Evolutionary conservation across 2,113 vertebrate species (phyloP).

Genomic region (Carettochelys insculpta): DNA sequence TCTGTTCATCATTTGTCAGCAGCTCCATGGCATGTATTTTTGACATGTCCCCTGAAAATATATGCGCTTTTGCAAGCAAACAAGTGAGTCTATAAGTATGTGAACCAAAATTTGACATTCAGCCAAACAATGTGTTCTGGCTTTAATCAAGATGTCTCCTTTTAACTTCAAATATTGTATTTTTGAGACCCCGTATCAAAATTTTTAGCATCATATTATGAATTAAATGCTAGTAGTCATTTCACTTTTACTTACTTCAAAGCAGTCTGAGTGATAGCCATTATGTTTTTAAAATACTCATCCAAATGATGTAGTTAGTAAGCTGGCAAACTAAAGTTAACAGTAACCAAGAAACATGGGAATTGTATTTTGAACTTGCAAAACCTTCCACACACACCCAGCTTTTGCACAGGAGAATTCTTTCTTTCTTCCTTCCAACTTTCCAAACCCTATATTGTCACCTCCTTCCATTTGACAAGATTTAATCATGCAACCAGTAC

Average conservation of each 20-base stretch:
- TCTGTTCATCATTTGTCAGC: slow-evolving; percentile 32
- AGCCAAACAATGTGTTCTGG: slow-evolving; percentile 76
- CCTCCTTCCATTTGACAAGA: neutral
- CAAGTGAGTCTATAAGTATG: slow-evolving; percentile 51
- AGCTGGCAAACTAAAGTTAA: slow-evolving; percentile 60
- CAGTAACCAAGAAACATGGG: slow-evolving; percentile 52
- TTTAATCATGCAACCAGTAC: neutral
- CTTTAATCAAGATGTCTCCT: slow-evolving; percentile 75
- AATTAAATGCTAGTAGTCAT: slow-evolving; percentile 68
- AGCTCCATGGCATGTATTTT: slow-evolving; percentile 25
- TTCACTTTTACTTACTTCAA: slow-evolving; percentile 64
- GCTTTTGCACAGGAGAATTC: slow-evolving; percentile 3
- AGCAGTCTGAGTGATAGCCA: slow-evolving; percentile 54
- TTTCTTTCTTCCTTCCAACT: neutral
- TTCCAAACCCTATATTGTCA: neutral
- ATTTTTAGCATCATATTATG: slow-evolving; percentile 62
- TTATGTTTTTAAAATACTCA: slow-evolving; percentile 64
- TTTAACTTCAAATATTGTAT: slow-evolving; percentile 72
- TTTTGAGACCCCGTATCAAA: slow-evolving; percentile 70
- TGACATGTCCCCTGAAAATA: slow-evolving; percentile 62
- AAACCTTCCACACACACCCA: neutral
- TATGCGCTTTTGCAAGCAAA: slow-evolving; percentile 52
- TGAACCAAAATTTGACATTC: slow-evolving; percentile 60
- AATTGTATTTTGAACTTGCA: slow-evolving; percentile 51
- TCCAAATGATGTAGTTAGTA: slow-evolving; percentile 58